Conservation (phyloP, 2,888 invertebrate genomes). For the Hypselothyrea guttata region DNA sequence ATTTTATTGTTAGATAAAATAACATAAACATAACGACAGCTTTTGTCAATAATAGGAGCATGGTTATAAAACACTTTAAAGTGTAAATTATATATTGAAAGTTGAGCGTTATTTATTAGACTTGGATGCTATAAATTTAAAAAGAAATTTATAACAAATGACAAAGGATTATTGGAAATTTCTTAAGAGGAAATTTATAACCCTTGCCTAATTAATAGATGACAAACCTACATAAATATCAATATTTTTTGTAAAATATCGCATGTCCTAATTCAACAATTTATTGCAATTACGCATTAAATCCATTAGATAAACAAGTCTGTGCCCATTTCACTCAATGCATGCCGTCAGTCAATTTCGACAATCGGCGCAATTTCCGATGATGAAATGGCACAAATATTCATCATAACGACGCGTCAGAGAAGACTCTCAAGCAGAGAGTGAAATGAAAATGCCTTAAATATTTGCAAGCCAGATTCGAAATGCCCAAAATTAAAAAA, state of each 20-base stretch:
- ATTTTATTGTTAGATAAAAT: not conserved
- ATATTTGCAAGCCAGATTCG: conserved; percentile 19
- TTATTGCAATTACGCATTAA: conserved; percentile 12
- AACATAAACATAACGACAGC: too few relatives aligned
- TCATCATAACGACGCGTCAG: conserved; percentile 4
- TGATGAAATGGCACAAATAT: conserved; percentile 69
- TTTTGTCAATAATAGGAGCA: too few relatives aligned
- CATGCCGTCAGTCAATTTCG: too few relatives aligned
- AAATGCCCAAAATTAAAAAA: conserved; percentile 8
- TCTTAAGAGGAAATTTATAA: not conserved
- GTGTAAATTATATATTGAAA: too few relatives aligned
- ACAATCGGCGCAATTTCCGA: conserved; percentile 52
- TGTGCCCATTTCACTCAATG: conserved; percentile 39
- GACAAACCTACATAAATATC: too few relatives aligned
- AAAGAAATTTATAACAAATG: not conserved
- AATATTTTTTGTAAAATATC: too few relatives aligned
- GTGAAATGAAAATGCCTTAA: conserved; percentile 37
- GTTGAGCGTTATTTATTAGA: too few relatives aligned
- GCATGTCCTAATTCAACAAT: not conserved
- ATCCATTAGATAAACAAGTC: conserved; percentile 43
- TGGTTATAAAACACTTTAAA: too few relatives aligned
- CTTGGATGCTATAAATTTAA: too few relatives aligned
- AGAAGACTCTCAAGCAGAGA: conserved; percentile 11
- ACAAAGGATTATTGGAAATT: too few relatives aligned
- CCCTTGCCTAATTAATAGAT: too few relatives aligned